Percentiles rank a stretch among this genome's conserved stretches.
Evolutionary conservation across 2,888 invertebrate genomes (phyloP).

Genomic region (Clepsis dumicolana): DNA sequence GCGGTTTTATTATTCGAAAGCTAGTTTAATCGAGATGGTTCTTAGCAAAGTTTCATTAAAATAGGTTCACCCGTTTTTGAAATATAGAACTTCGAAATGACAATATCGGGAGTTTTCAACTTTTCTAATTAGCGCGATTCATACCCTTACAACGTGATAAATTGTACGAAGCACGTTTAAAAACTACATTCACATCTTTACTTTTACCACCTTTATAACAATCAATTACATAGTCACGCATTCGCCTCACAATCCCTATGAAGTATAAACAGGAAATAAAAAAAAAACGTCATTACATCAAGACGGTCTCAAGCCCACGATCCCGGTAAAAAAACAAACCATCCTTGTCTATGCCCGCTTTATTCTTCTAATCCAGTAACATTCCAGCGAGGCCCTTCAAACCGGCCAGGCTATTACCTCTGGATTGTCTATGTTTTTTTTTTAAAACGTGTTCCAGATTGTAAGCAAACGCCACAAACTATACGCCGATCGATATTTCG

Average conservation of each 20-base stretch:
- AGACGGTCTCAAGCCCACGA: not conserved
- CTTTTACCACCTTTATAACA: too few relatives aligned
- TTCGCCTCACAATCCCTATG: not conserved
- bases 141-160: too few relatives aligned
- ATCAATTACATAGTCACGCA: not conserved
- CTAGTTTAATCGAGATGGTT: too few relatives aligned
- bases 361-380: conserved; percentile 42
- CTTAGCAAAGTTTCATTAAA: too few relatives aligned
- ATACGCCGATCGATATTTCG: conserved; percentile 37
- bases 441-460: conserved; percentile 38
- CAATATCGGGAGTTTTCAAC: too few relatives aligned
- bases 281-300: not conserved
- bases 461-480: conserved; percentile 31
- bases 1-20: too few relatives aligned
- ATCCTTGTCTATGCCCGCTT: conserved; percentile 38
- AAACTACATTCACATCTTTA: too few relatives aligned
- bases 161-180: too few relatives aligned
- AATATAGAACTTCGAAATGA: too few relatives aligned
- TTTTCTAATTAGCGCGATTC: too few relatives aligned
- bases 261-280: not conserved
- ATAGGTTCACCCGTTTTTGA: too few relatives aligned
- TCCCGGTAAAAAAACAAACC: conserved; percentile 15
- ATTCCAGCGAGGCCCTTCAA: conserved; percentile 35
- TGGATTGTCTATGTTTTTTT: conserved; percentile 38
- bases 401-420: conserved; percentile 43